Evolutionary conservation across 2,113 vertebrate genomes (phyloP).

Genomic region (Rissa tridactyla): DNA sequence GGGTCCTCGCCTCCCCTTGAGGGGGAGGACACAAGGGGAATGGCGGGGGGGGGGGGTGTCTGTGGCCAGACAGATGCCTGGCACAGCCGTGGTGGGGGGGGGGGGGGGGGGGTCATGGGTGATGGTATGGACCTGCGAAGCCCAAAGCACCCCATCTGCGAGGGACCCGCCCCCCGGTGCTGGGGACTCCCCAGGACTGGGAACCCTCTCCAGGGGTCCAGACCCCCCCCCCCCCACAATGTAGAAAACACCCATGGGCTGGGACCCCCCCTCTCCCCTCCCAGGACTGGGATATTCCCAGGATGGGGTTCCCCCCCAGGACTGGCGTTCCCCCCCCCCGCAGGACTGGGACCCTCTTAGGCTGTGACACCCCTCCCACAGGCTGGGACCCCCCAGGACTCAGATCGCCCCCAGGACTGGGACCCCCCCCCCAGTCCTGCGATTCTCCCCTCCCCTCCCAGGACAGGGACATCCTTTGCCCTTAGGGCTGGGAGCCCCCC

Average conservation of each 20-base stretch:
- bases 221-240: too few species aligned
- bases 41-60: not conserved
- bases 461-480: too few species aligned
- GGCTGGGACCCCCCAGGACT: too few species aligned
- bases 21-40: not conserved
- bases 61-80: not conserved
- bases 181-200: too few species aligned
- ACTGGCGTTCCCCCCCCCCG: not conserved
- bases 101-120: not conserved
- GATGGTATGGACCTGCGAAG: not conserved
- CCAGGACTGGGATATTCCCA: not conserved
- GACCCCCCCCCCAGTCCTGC: not conserved
- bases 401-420: not conserved
- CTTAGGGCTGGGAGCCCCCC: too few species aligned
- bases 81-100: too few species aligned
- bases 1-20: not conserved
- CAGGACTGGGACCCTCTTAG: not conserved
- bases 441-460: not conserved
- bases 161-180: too few species aligned
- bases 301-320: too few species aligned
- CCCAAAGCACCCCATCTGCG: not conserved
- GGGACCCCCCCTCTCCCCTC: too few species aligned
- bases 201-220: too few species aligned
- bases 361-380: too few species aligned
- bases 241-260: too few species aligned